phyloP scores from a whole-genome alignment of 2,888 invertebrate species.

The Coleophora flavipennella region DNA sequence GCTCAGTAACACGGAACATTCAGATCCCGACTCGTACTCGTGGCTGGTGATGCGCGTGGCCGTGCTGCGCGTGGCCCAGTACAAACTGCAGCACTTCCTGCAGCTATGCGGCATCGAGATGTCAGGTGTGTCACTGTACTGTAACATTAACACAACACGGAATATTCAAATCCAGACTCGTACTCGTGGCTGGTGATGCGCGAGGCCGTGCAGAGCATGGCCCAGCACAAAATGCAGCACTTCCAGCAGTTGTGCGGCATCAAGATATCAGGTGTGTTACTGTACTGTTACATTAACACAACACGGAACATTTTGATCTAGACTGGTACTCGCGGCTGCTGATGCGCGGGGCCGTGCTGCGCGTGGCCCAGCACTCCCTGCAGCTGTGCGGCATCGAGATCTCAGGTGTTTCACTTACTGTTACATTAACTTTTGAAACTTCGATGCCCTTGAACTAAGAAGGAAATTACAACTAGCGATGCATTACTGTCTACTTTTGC shows the following conservation, averaged over 20 bases:
- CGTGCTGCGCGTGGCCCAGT: slow-evolving; percentile 86
- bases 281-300: no score
- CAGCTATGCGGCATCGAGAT: slow-evolving; percentile 91
- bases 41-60: slow-evolving; percentile 96
- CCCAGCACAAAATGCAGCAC: slow-evolving; percentile 86
- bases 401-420: slow-evolving; percentile 78
- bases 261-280: slow-evolving; percentile 82
- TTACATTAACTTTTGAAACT: background rate
- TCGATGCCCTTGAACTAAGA: no score
- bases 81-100: slow-evolving; percentile 90
- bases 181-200: slow-evolving; percentile 97
- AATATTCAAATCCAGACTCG: slow-evolving; percentile 94
- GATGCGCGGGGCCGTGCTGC: slow-evolving; percentile 88
- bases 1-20: slow-evolving; percentile 86
- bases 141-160: no score
- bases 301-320: slow-evolving; percentile 92
- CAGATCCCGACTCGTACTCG: slow-evolving; percentile 94
- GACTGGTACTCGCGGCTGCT: slow-evolving; percentile 97
- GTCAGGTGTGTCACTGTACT: slow-evolving; percentile 78
- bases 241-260: slow-evolving; percentile 92
- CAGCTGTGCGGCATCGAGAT: slow-evolving; percentile 91
- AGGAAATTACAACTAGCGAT: no score
- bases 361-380: slow-evolving; percentile 84
- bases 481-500: no score
- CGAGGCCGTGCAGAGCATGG: slow-evolving; percentile 80